Evolutionary conservation across 2,797 vertebrate species (phyloP).

Genomic region (Macrochelys suwanniensis): DNA sequence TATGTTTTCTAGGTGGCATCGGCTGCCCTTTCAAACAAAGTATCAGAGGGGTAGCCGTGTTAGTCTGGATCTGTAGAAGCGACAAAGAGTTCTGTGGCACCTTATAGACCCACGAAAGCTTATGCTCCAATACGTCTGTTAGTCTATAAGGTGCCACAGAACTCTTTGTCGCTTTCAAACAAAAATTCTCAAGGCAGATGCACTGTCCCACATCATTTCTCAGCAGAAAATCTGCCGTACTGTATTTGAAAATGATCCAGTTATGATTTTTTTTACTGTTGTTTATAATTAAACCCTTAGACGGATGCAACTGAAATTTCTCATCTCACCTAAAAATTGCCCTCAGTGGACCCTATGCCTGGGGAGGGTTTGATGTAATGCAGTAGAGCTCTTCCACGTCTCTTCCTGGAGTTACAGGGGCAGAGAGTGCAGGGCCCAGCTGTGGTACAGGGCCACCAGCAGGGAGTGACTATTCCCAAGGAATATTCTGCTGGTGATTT

Average conservation of each 20-base stretch:
- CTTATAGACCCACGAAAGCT: too few species aligned
- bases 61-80: too few species aligned
- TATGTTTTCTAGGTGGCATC: background rate
- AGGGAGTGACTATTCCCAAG: too few species aligned
- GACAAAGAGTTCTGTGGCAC: too few species aligned
- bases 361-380: background rate
- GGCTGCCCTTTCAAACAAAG: background rate
- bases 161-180: too few species aligned
- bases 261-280: background rate
- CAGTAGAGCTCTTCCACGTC: accelerated
- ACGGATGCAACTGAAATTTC: background rate
- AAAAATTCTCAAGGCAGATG: background rate
- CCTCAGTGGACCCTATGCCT: accelerated
- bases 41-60: too few species aligned
- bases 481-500: background rate
- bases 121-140: too few species aligned
- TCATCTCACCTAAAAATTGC: background rate
- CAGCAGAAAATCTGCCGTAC: background rate
- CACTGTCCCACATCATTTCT: background rate
- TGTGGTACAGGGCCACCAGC: background rate
- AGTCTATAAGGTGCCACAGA: too few species aligned
- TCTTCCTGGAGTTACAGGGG: background rate
- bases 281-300: background rate
- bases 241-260: background rate
- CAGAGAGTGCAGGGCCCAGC: background rate